Conservation (phyloP, 2,797 vertebrate species). For the Macropus fuliginosus region DNA sequence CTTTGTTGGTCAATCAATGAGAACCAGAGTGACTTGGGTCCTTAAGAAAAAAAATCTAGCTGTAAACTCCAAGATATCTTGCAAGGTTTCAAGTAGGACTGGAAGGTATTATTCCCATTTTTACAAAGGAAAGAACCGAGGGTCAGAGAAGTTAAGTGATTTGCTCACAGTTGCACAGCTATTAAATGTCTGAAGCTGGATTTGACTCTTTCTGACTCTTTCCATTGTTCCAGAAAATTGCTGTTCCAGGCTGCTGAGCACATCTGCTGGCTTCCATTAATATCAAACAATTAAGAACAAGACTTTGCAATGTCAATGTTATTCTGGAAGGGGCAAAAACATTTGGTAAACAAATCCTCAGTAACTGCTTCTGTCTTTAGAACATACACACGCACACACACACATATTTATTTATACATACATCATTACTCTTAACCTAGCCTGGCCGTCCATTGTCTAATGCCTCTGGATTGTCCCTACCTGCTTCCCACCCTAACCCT, state of each 20-base stretch:
- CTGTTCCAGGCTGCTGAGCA: background rate
- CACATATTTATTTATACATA: too few species aligned
- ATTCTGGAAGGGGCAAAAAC: background rate
- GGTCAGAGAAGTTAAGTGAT: background rate
- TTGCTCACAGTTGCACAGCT: background rate
- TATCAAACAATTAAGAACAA: conserved; percentile 1
- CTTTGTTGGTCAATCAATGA: too few species aligned
- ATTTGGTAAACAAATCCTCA: conserved; percentile 25
- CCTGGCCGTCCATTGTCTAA: too few species aligned
- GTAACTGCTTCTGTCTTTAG: background rate
- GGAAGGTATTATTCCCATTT: background rate
- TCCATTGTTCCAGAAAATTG: background rate
- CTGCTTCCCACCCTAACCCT: too few species aligned
- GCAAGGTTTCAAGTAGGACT: background rate
- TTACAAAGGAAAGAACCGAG: background rate
- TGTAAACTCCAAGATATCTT: too few species aligned
- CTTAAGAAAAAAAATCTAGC: too few species aligned
- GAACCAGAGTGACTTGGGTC: too few species aligned
- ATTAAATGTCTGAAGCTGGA: background rate
- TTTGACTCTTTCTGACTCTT: background rate
- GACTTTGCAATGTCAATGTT: conserved; percentile 17
- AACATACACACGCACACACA: background rate
- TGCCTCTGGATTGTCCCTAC: too few species aligned
- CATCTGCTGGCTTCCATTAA: conserved; percentile 2
- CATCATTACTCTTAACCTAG: too few species aligned